Conservation (phyloP, 2,888 invertebrate species). For the Oligia latruncula region DNA sequence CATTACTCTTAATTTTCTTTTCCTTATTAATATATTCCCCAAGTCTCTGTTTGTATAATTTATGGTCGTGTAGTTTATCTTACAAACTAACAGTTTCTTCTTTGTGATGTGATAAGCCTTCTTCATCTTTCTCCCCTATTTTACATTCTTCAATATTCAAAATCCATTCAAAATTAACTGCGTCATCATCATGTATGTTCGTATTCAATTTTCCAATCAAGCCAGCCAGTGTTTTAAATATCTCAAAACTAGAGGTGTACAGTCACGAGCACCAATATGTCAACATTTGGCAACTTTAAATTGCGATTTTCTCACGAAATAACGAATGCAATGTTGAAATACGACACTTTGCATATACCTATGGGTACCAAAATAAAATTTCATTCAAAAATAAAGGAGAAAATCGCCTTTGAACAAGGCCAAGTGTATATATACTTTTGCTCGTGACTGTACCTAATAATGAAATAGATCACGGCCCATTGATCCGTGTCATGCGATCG, state of each 20-base stretch:
- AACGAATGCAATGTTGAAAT: too few relatives aligned
- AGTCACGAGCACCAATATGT: too few relatives aligned
- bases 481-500: slow-evolving; percentile 82
- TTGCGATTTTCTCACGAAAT: too few relatives aligned
- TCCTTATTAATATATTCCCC: too few relatives aligned
- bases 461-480: slow-evolving; percentile 77
- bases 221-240: slow-evolving; percentile 53
- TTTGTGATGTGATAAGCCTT: too few relatives aligned
- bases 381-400: too few relatives aligned
- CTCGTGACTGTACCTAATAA: slow-evolving; percentile 65
- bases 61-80: too few relatives aligned
- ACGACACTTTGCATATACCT: too few relatives aligned
- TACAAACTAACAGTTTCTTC: background rate
- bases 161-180: background rate
- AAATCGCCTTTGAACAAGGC: too few relatives aligned
- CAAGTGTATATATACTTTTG: too few relatives aligned
- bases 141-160: background rate
- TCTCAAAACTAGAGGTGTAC: slow-evolving; percentile 60
- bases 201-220: slow-evolving; percentile 41
- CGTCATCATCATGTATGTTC: background rate
- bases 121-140: background rate
- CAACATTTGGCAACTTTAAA: too few relatives aligned
- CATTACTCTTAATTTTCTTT: background rate
- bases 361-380: too few relatives aligned
- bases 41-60: background rate